Percentiles rank a stretch among this genome's conserved stretches.
phyloP scores from a whole-genome alignment of 2,888 invertebrate species.

The Eristalinus aeneus region DNA sequence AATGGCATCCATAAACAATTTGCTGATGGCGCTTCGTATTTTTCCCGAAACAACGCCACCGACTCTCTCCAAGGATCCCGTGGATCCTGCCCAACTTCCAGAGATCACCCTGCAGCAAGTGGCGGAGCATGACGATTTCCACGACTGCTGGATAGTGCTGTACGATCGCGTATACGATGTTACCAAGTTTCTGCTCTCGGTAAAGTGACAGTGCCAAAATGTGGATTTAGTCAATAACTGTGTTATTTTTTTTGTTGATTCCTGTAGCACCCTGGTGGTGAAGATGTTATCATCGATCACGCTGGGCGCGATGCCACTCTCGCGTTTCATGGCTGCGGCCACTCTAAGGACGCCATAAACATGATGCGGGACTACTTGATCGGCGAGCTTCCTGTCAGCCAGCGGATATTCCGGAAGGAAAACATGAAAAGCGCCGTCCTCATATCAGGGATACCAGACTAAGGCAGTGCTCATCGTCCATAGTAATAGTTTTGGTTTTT shows the following conservation, averaged over 20 bases:
- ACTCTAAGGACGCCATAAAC: slow-evolving; percentile 85
- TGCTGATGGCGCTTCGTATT: slow-evolving; percentile 33
- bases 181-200: slow-evolving; percentile 87
- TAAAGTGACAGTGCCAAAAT: slow-evolving; percentile 75
- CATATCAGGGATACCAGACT: slow-evolving; percentile 77
- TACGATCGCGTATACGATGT: slow-evolving; percentile 93
- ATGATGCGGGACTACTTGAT: slow-evolving; percentile 87
- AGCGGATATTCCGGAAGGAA: slow-evolving; percentile 85
- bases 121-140: slow-evolving; percentile 86
- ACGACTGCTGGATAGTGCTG: slow-evolving; percentile 93
- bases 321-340: slow-evolving; percentile 90
- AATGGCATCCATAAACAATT: slow-evolving; percentile 52
- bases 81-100: slow-evolving; percentile 68
- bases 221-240: slow-evolving; percentile 13
- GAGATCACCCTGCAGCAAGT: slow-evolving; percentile 88
- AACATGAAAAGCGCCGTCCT: slow-evolving; percentile 73
- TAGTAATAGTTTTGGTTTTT: slow-evolving; percentile 19
- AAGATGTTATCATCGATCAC: slow-evolving; percentile 90
- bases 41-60: neutral
- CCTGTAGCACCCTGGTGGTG: slow-evolving; percentile 91
- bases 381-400: slow-evolving; percentile 87
- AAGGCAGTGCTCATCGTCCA: neutral
- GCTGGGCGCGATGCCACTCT: slow-evolving; percentile 92
- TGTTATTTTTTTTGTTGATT: slow-evolving; percentile 61
- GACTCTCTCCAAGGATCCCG: slow-evolving; percentile 1